Evolutionary conservation across 2,797 vertebrate species (phyloP), one percentile per base, ranked within the genome.

Genomic region (Enteromius fasciolatus): DNA sequence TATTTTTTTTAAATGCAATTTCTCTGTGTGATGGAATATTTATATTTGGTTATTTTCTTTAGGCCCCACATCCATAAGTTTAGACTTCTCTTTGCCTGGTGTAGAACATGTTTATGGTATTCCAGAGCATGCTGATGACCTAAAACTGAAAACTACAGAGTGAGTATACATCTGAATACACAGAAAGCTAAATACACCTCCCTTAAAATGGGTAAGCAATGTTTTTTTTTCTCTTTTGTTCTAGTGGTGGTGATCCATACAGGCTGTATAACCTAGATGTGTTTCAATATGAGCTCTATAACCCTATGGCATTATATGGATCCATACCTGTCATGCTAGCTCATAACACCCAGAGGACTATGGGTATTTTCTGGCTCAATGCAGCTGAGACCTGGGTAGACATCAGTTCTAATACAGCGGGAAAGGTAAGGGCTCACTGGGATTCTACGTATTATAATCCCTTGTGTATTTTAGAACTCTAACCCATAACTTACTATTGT

Each of bases 311-410:
- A 0, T 94, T 99, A 4, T 99, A 98, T 0, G 98, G 97, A 0
- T 92, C 96, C 0, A 95, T 99, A 15, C 98, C 98, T 0, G 92
- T 98, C 33, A 94, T 99, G 82, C 84, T 98, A 57, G 96, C 97
- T 0, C 98, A 98, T 91, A 96, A 90, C 5, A 0, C 93, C 9
- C 95, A 96, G 69, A 93, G 95, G 4, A 96, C 97, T 31, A 92
- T 96, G 36, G 97, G 96, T 28, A 93, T 99, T 85, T 98, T 99
- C 89, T 99, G 98, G 98, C 94, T 98, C 68, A 99, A 99, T n/a
- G 96, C 97, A 0, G 97, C 98, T 0, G 97, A 99, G 93, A 98
- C 98, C 4, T 99, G 98, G 98, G 96, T 99, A 52, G 97, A 99
- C 78, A 96, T 98, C 86, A 96, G 96, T 89, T 98, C 97, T 88